Evolutionary conservation across 2,113 vertebrate genomes (phyloP).

Genomic region (Mixornis gularis): DNA sequence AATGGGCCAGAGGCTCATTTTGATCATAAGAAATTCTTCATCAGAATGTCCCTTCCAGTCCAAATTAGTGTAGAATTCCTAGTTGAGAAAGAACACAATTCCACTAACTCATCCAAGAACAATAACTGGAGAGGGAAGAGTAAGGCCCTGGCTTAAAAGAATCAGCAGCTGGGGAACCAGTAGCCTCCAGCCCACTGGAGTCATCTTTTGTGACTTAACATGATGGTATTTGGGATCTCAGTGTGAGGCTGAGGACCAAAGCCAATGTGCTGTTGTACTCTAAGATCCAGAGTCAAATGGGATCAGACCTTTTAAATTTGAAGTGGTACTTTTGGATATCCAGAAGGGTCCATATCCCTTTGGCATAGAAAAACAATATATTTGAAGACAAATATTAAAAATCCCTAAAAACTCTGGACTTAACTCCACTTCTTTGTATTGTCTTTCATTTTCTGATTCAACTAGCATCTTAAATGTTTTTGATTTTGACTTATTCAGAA

Average conservation of each 20-base stretch:
- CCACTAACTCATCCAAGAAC: neutral
- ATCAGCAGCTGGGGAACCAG: neutral
- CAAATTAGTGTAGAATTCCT: neutral
- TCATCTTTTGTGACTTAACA: neutral
- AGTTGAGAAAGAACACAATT: neutral
- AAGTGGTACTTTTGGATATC: neutral
- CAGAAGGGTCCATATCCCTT: neutral
- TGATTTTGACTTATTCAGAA: neutral
- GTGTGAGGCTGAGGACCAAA: neutral
- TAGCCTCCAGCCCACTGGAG: neutral
- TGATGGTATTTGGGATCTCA: neutral
- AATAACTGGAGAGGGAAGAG: neutral
- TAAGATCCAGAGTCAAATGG: neutral
- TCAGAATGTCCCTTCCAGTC: neutral
- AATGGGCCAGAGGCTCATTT: fast-evolving
- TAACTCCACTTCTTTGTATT: neutral
- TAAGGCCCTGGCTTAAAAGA: neutral
- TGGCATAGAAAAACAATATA: neutral
- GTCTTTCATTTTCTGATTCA: neutral
- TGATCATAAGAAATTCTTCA: neutral
- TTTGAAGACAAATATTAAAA: neutral
- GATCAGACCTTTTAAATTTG: neutral
- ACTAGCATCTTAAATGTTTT: neutral
- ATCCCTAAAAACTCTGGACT: neutral
- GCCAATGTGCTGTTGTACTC: neutral